Evolutionary conservation across 2,797 vertebrate genomes (phyloP).

Genomic region (Anabacerthia variegaticeps): DNA sequence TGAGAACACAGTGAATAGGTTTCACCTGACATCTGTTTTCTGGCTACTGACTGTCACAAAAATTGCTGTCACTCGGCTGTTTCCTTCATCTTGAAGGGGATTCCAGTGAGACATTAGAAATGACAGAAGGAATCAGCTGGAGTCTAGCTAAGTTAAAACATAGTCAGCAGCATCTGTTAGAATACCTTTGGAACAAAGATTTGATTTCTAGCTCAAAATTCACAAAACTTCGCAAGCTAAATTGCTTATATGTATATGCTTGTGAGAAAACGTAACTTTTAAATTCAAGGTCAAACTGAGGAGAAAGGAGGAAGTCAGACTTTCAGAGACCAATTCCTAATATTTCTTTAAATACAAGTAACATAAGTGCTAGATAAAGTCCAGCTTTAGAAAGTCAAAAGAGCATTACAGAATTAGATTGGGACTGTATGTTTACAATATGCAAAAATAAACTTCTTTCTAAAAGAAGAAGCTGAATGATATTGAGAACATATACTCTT

Average conservation of each 20-base stretch:
- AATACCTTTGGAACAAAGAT: neutral
- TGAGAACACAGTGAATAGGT: neutral
- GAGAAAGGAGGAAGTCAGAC: neutral
- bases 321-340: neutral
- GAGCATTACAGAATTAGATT: neutral
- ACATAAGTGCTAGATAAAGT: neutral
- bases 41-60: conserved; percentile 8
- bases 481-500: neutral
- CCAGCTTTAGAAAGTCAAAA: neutral
- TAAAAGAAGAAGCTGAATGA: neutral
- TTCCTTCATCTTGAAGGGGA: neutral
- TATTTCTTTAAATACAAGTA: neutral
- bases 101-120: neutral
- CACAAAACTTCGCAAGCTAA: neutral
- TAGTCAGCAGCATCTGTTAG: neutral
- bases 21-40: conserved; percentile 54
- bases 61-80: neutral
- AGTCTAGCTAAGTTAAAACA: conserved; percentile 3
- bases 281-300: neutral
- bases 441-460: neutral
- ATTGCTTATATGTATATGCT: neutral
- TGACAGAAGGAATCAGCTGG: conserved; percentile 61
- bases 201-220: neutral
- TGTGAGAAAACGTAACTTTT: neutral
- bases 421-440: neutral